Base-by-base conservation (phyloP, 2,888 invertebrate species). In the Nebria salina region DNA sequence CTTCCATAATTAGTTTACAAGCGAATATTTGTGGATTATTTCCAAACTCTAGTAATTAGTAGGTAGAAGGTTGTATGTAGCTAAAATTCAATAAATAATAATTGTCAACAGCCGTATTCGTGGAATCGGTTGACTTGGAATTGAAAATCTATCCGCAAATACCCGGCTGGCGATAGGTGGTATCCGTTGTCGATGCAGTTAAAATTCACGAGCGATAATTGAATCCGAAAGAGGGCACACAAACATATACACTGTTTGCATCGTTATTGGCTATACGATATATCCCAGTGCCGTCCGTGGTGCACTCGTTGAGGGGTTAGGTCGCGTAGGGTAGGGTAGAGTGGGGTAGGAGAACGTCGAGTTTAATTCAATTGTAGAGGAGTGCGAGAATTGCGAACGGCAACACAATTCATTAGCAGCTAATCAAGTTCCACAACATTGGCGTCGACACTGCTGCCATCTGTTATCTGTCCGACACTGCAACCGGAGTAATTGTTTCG, bases 351-450 rank as follows among this genome's bases (percentile, higher is more conserved):
- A 25, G 70, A 70, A 20, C 70, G 70, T 25, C 68, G 68, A 70
- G 70, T 86, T 85, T 87, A 87, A 87, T 87, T 86, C 87, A 86
- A 87, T 87, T 86, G 87, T 86, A 74, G 75, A 79, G 74, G 75
- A 75, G 66, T 72, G 81, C 76, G 75, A 79, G 79, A 65, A 83
- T 85, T 68, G 75, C 85, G 83, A 82, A 85, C 85, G 85, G 85
- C 86, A 85, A 85, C 86, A 86, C 87, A 86, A 87, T 87, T 87
- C 87, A 87, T 87, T 87, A 87, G 86, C 83, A 86, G 85, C 87
- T 87, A 87, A 87, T 87, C 87, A 87, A 86, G 87, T 87, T 87
- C 87, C 87, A 87, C 87, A 87, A 87, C 87, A 86, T 86, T 86
- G 76, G 87, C 86, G 85, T 65, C 76, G 26, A 65, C 66, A 65